A percentile compares a stretch with the other conserved stretches of the same genome.
Conservation (phyloP, 2,113 vertebrate genomes). For the Crypturellus undulatus region DNA sequence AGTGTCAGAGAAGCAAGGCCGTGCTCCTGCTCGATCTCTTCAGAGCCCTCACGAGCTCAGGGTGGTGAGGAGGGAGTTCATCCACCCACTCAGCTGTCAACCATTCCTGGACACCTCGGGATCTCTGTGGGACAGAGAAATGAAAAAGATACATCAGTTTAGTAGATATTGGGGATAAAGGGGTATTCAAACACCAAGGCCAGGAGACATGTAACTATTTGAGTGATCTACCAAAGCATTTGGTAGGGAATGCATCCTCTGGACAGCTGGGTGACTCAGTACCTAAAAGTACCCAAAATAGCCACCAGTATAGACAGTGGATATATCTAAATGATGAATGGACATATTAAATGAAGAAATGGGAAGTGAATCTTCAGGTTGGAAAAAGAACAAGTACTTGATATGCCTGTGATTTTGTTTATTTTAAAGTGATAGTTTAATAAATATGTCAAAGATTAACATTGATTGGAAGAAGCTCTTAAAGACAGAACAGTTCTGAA, state of each 20-base stretch:
- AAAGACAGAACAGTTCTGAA: background rate
- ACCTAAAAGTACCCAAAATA: rapidly evolving
- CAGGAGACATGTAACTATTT: background rate
- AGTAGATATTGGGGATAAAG: background rate
- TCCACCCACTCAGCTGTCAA: slow-evolving; percentile 23
- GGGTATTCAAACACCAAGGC: background rate
- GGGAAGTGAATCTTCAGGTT: slow-evolving; percentile 26
- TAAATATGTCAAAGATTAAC: slow-evolving; percentile 17
- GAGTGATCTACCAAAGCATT: rapidly evolving
- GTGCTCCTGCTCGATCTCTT: background rate
- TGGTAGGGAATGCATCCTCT: background rate
- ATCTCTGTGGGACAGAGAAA: slow-evolving; percentile 18
- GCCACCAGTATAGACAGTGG: background rate
- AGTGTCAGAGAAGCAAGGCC: slow-evolving; percentile 9
- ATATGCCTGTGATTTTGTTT: slow-evolving; percentile 16
- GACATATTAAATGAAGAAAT: background rate
- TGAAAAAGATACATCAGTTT: background rate
- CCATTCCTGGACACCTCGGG: slow-evolving; percentile 52
- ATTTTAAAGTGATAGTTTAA: slow-evolving; percentile 15
- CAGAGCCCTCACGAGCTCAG: slow-evolving; percentile 38
- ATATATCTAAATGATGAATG: background rate
- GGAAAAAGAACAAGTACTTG: slow-evolving; percentile 9
- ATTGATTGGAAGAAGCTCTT: background rate
- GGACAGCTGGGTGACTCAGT: background rate
- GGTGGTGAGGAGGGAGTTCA: background rate